These are phyloP conservation scores for Apteryx mantelli DNA, from an alignment of 2,113 vertebrate species.

Conservation along the genomic window DNA sequence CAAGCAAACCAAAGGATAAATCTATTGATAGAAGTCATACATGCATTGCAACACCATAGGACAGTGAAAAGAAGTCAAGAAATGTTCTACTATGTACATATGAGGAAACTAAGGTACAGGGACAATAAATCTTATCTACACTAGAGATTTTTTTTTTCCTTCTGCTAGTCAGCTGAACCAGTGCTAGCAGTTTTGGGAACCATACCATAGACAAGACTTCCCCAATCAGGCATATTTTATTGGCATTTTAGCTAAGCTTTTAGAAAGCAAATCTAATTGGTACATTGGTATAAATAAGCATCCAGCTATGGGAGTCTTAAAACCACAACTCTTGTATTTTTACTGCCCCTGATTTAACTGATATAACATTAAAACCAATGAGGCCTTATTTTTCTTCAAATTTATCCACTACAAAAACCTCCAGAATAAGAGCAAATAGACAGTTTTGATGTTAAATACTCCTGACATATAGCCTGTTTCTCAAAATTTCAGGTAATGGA, in stretches of 20 bases:
- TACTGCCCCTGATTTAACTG: not conserved
- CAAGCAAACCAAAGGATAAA: not conserved
- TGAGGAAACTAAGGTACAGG: not conserved
- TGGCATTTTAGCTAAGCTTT: not conserved
- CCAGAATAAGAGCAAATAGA: not conserved
- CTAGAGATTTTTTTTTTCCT: not conserved
- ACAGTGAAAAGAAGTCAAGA: not conserved
- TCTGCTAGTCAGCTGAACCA: not conserved
- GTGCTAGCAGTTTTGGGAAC: not conserved
- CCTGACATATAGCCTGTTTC: not conserved
- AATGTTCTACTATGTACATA: not conserved
- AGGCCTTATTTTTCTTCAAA: not conserved
- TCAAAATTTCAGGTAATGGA: not conserved
- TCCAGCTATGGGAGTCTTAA: not conserved
- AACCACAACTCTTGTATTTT: not conserved
- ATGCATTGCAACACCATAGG: not conserved
- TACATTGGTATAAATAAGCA: not conserved
- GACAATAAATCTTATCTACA: not conserved
- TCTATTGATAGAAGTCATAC: not conserved
- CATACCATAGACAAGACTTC: not conserved
- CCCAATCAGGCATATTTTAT: not conserved
- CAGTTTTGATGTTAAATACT: not conserved
- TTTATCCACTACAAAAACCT: not conserved
- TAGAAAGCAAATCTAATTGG: not conserved
- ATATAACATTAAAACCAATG: not conserved